Evolutionary conservation across 2,888 invertebrate genomes (phyloP).

Genomic region (Oithona nana): DNA sequence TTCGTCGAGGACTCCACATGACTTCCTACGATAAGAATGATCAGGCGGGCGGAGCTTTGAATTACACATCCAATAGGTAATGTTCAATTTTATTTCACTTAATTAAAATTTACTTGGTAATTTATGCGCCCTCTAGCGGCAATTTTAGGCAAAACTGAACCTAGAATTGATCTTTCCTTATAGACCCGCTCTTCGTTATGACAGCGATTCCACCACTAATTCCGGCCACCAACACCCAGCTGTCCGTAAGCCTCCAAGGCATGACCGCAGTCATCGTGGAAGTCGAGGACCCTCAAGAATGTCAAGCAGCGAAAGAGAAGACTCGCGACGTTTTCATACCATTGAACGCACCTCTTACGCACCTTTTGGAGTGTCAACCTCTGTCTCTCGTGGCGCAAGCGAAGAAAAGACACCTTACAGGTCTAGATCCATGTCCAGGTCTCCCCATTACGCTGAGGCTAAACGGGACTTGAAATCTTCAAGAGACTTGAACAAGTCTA

Average conservation of each 20-base stretch:
- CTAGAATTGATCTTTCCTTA: too few species aligned
- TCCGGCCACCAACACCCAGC: background rate
- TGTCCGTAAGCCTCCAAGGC: background rate
- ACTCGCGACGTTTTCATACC: background rate
- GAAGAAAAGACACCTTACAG: background rate
- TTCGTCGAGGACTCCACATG: slow-evolving; percentile 7
- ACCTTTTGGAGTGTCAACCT: background rate
- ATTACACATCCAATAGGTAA: too few species aligned
- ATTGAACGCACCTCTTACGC: background rate
- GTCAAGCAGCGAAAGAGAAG: background rate
- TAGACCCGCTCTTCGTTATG: background rate
- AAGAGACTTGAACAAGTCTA: background rate
- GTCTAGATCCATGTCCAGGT: background rate
- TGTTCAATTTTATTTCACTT: too few species aligned
- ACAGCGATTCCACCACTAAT: slow-evolving; percentile 2
- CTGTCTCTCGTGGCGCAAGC: background rate
- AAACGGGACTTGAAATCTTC: background rate
- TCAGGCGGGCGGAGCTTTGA: background rate
- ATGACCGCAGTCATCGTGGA: background rate
- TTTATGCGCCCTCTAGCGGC: too few species aligned
- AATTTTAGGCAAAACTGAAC: too few species aligned
- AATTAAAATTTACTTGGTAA: too few species aligned
- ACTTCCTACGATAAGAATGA: slow-evolving; percentile 6
- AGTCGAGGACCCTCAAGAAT: background rate
- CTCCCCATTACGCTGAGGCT: background rate